Base-by-base conservation (phyloP, 2,888 invertebrate genomes). In the Hartigia nigra region DNA sequence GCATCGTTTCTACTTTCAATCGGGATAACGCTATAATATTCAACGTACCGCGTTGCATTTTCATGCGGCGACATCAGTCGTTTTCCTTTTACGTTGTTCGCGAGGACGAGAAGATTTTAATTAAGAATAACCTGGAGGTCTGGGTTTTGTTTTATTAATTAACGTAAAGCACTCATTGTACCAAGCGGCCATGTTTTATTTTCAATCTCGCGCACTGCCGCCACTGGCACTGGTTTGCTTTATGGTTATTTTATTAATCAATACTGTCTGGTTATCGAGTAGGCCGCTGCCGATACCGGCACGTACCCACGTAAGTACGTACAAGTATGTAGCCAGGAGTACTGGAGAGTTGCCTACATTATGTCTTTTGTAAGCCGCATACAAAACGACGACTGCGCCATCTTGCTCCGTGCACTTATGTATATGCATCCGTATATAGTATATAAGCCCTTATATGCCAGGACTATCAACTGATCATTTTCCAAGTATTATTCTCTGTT, bases 171-270 rank as follows among this genome's bases (percentile, higher is more conserved):
- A 34, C 74, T 74, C 69, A 77, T 77, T 79, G 76, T 75, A 80
- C 34, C 31, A 72, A 72, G 70, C 31, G 31, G 34, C 72, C 69
- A 31, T 74, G 55, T 76, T 78, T 77, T 72, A 69, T 77, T 80
- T 77, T 78, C 36, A 36, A 76, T 80, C 74, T 80, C 78, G 55
- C 77, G 75, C 78, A 23, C 55, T 23, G 23, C 55, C 55, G 55
- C 55, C 55, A 9, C 23, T 31, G 75, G 75, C 36, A 35, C 34
- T 34, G 75, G 36, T 23, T 36, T 75, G 37, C 34, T 75, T 86
- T 87, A 87, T 87, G 82, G 86, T 84, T 84, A 84, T 87, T 88
- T 88, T 84, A 87, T 87, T 88, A 88, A 87, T 87, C 84, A 84
- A 86, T 80, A 83, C 82, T 81, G 85, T 81, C 82, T 80, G 82